These are phyloP conservation scores for Mellivora capensis DNA, from an alignment of 2,113 vertebrate genomes.

Conservation along the genomic window DNA sequence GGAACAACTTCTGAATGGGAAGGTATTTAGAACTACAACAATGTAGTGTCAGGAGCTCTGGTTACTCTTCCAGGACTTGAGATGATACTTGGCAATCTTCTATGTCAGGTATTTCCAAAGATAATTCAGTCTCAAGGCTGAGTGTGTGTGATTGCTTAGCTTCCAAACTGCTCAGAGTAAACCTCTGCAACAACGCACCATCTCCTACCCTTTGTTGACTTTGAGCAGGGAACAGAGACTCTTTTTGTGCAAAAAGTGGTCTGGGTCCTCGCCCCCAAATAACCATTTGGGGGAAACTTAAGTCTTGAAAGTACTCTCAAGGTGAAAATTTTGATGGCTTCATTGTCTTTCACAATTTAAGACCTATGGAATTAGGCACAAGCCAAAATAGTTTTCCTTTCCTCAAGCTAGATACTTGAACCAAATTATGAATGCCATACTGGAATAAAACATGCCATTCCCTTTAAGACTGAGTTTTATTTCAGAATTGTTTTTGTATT, in stretches of 20 bases:
- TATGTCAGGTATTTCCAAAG: neutral
- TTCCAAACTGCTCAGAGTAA: neutral
- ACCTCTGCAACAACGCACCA: neutral
- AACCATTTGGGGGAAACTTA: neutral
- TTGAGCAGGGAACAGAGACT: neutral
- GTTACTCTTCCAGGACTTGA: neutral
- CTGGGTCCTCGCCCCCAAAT: neutral
- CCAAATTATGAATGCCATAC: neutral
- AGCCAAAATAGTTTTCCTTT: neutral
- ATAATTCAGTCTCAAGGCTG: neutral
- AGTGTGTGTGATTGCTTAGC: neutral
- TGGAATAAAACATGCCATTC: neutral
- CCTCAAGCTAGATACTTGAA: neutral
- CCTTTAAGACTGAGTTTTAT: neutral
- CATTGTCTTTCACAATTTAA: neutral
- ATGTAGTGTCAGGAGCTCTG: neutral
- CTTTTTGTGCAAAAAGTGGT: neutral
- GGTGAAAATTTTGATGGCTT: neutral
- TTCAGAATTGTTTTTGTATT: neutral
- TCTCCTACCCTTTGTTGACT: neutral
- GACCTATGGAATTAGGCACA: neutral
- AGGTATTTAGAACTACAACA: neutral
- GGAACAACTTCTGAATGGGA: neutral
- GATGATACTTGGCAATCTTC: neutral
- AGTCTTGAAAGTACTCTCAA: neutral